phyloP scores from a whole-genome alignment of 2,113 vertebrate species.

The Rhea pennata region DNA sequence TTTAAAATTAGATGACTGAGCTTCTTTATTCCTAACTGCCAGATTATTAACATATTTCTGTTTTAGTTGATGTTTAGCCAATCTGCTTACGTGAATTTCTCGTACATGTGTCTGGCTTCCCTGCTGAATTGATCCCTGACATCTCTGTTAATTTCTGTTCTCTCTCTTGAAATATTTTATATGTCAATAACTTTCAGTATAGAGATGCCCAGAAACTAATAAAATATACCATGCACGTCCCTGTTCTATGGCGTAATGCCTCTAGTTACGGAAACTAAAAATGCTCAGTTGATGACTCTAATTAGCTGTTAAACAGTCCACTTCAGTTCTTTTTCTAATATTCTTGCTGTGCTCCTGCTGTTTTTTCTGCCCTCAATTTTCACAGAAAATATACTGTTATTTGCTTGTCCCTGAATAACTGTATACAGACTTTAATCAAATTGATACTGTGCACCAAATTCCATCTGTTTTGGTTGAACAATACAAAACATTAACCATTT shows the following conservation, averaged over 20 bases:
- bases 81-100: background rate
- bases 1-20: background rate
- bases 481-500: background rate
- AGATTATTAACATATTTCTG: background rate
- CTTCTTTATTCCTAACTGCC: background rate
- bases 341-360: constrained; percentile 24
- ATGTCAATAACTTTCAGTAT: background rate
- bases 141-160: background rate
- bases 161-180: background rate
- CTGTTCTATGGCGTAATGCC: background rate
- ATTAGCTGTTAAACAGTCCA: constrained; percentile 56
- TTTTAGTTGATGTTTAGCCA: background rate
- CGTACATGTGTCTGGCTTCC: background rate
- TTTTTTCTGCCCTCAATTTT: constrained; percentile 11
- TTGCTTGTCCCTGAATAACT: constrained; percentile 15
- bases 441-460: background rate
- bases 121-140: background rate
- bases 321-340: constrained; percentile 38
- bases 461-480: background rate
- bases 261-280: constrained; percentile 30
- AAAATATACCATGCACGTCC: background rate
- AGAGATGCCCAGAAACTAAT: constrained; percentile 9
- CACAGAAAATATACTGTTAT: background rate
- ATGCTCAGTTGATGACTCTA: constrained; percentile 41
- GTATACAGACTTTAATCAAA: constrained; percentile 23